Percentiles rank a stretch among this genome's conserved stretches.
Conservation (phyloP, 1,140 invertebrate species). For the Magallana gigas region DNA sequence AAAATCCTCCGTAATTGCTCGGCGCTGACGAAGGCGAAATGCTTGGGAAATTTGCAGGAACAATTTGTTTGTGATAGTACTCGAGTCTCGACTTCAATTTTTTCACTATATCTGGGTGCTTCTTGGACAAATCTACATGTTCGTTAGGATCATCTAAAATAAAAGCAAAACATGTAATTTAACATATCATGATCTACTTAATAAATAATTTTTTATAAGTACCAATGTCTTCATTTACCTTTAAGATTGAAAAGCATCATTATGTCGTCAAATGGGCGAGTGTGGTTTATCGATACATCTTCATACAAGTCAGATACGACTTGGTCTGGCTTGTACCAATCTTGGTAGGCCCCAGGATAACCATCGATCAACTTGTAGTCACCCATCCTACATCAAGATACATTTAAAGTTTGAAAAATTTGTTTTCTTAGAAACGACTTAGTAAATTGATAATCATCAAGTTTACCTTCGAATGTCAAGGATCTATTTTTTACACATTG, state of each 20-base stretch:
- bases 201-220: too few species aligned
- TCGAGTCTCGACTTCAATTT: conserved; percentile 54
- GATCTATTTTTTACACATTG: too few species aligned
- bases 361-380: conserved; percentile 61
- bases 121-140: conserved; percentile 49
- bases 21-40: conserved; percentile 45
- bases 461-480: too few species aligned
- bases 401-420: too few species aligned
- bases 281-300: not conserved
- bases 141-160: conserved; percentile 62
- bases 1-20: conserved; percentile 52
- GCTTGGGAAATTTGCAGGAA: conserved; percentile 56
- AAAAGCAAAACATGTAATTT: conserved; percentile 3
- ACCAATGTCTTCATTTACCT: not conserved
- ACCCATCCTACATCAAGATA: conserved; percentile 49
- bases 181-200: not conserved
- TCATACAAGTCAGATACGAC: not conserved
- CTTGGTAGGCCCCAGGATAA: conserved; percentile 54
- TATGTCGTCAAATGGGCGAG: not conserved
- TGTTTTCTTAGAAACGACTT: too few species aligned
- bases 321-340: conserved; percentile 58
- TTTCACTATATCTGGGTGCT: conserved; percentile 52
- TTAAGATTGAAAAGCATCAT: conserved; percentile 32
- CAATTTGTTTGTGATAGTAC: conserved; percentile 56
- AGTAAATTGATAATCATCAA: too few species aligned